Evolutionary conservation across 2,113 vertebrate species (phyloP).

Genomic region (Podarcis raffonei): DNA sequence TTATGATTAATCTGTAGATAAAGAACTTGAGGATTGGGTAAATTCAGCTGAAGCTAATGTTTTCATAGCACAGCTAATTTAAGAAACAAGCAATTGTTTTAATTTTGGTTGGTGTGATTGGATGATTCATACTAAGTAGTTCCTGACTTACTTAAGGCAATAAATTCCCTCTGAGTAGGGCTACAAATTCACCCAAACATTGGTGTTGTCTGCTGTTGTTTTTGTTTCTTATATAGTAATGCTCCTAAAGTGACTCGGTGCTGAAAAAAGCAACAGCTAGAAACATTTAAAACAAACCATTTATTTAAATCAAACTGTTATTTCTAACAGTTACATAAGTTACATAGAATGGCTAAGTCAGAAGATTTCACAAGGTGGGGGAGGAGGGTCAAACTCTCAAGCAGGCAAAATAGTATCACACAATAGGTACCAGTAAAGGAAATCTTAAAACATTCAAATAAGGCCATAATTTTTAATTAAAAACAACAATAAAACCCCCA

Average conservation of each 20-base stretch:
- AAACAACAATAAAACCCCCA: slow-evolving; percentile 75
- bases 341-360: slow-evolving; percentile 89
- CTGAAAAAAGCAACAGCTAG: slow-evolving; percentile 59
- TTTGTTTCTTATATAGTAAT: not conserved
- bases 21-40: not conserved
- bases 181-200: not conserved
- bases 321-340: slow-evolving; percentile 97
- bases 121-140: not conserved
- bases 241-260: not conserved
- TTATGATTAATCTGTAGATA: not conserved
- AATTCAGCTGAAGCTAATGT: not conserved
- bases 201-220: not conserved
- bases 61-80: slow-evolving; percentile 4
- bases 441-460: slow-evolving; percentile 83
- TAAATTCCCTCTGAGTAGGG: not conserved
- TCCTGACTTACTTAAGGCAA: not conserved
- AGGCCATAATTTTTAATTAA: slow-evolving; percentile 84
- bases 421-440: slow-evolving; percentile 90
- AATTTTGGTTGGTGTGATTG: not conserved
- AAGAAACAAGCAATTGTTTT: not conserved
- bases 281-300: slow-evolving; percentile 82
- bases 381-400: slow-evolving; percentile 87
- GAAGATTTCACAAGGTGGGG: slow-evolving; percentile 82
- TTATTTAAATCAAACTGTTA: slow-evolving; percentile 99
- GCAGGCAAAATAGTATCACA: slow-evolving; percentile 98